Base-by-base conservation (phyloP, 2,888 invertebrate species). In the Apotomis turbidana region DNA sequence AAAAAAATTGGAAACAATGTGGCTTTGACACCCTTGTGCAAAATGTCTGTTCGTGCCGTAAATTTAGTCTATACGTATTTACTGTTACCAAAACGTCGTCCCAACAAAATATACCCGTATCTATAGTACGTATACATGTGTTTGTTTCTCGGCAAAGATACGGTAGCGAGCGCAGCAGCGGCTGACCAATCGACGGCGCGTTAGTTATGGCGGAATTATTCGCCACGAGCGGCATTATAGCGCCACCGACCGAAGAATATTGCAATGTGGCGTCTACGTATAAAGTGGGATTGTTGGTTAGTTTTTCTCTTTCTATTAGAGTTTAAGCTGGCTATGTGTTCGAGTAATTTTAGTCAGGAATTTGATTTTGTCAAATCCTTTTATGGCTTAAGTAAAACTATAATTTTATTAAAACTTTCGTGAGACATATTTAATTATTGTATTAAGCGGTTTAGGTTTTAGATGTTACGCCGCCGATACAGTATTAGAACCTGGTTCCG, bases 121-220 rank as follows among this genome's bases (percentile, higher is more conserved):
- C 36, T 55, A 8, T 27, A 27, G 27, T 27, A 27, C 27, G 27
- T 27, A 27, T 57, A 57, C 10, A 49, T 13, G n/a, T 41, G 63
- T 55, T 64, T 27, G 27, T 27, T 27, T 27, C 54, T 64, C 54
- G 44, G 54, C 15, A 1, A 12, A 15, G 52, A 51, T 41, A 27
- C 27, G 27, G 27, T 27, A 27, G 27, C 27, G 27, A 27, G 27
- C 27, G 27, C 27, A 54, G 54, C 8, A 10, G 66, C 57, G 41
- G 67, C 60, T 71, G 80, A 78, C 79, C 81, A 75, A 77, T 79
- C 81, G 81, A 81, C 80, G 76, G 70, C 52, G 60, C 76, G 78
- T 82, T 80, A 83, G 80, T 82, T 84, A 85, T 84, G 78, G 80
- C 79, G 70, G 60, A 82, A 83, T 83, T 85, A 84, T 83, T 80